Conservation (phyloP, 2,797 vertebrate species). For the Natrix natrix region DNA sequence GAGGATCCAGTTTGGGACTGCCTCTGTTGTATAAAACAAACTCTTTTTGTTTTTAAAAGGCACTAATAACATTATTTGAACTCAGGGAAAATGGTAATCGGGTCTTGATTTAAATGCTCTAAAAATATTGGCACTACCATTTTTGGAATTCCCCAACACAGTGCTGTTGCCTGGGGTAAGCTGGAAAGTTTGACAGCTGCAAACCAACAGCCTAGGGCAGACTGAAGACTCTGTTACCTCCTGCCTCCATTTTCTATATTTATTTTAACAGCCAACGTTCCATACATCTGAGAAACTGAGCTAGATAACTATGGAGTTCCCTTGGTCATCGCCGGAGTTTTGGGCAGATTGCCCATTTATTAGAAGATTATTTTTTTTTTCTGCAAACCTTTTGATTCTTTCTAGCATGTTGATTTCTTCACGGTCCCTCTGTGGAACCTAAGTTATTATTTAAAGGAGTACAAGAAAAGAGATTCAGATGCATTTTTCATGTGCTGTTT, state of each 20-base stretch:
- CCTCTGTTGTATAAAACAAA: neutral
- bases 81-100: neutral
- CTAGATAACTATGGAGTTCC: neutral
- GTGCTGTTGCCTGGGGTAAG: neutral
- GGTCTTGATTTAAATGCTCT: neutral
- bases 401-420: neutral
- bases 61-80: neutral
- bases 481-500: neutral
- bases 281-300: neutral
- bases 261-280: neutral
- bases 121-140: neutral
- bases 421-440: neutral
- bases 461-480: neutral
- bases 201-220: neutral
- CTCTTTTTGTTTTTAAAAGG: neutral
- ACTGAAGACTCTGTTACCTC: neutral
- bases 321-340: neutral
- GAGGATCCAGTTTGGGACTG: neutral
- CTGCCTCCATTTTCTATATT: neutral
- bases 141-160: neutral
- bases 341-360: neutral
- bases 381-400: neutral
- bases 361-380: neutral
- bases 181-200: neutral
- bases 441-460: neutral